Evolutionary conservation across 1,140 invertebrate species (phyloP).

Genomic region (Venustaconcha ellipsiformis): DNA sequence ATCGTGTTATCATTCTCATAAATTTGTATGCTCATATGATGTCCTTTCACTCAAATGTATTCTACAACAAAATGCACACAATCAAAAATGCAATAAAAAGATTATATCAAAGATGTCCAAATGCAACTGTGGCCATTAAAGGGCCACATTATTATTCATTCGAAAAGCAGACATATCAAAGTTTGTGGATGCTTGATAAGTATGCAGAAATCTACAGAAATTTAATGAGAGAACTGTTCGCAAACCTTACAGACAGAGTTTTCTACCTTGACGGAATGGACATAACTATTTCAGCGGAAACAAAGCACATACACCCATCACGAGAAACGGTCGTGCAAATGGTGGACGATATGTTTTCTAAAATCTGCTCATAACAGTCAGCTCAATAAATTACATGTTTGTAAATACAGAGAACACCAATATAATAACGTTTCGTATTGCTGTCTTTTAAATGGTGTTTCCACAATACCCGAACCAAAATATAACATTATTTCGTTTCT

Average conservation of each 20-base stretch:
- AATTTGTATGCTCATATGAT: slow-evolving; percentile 20
- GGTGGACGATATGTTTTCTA: slow-evolving; percentile 5
- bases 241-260: slow-evolving; percentile 15
- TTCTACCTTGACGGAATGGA: slow-evolving; percentile 16
- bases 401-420: no score
- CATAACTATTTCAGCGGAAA: slow-evolving; percentile 19
- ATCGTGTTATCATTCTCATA: slow-evolving; percentile 3
- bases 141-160: slow-evolving; percentile 24
- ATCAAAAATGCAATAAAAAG: slow-evolving; percentile 2
- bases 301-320: slow-evolving; percentile 21
- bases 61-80: slow-evolving; percentile 11
- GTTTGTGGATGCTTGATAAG: slow-evolving; percentile 18
- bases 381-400: no score
- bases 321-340: not conserved
- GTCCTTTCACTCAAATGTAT: slow-evolving; percentile 15
- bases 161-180: slow-evolving; percentile 14
- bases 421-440: no score
- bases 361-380: not conserved
- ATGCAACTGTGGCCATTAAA: slow-evolving; percentile 13
- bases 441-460: no score
- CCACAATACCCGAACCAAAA: no score
- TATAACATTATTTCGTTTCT: no score
- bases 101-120: slow-evolving; percentile 4
- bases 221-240: slow-evolving; percentile 15
- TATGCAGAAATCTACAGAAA: slow-evolving; percentile 10